These are phyloP conservation scores for Sclerodermus sp. DNA, from an alignment of 2,888 invertebrate genomes.

Conservation along the genomic window DNA sequence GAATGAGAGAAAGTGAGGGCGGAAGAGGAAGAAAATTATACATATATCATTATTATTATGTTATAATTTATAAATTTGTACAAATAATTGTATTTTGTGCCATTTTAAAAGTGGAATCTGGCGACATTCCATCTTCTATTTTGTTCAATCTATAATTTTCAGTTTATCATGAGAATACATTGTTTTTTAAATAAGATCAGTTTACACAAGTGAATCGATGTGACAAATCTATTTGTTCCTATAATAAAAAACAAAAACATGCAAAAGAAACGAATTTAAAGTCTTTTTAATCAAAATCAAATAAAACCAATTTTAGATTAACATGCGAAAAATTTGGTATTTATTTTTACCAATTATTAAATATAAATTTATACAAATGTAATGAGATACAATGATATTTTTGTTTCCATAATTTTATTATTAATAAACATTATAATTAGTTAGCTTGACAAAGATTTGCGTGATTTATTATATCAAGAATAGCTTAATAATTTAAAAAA, in stretches of 20 bases:
- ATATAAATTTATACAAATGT: too few relatives aligned
- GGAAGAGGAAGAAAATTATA: slow-evolving; percentile 12
- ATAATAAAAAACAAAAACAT: slow-evolving; percentile 31
- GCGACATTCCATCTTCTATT: slow-evolving; percentile 15
- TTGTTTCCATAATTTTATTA: neutral
- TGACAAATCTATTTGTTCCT: slow-evolving; percentile 50
- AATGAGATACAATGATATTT: neutral
- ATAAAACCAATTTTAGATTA: slow-evolving; percentile 9
- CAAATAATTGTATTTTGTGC: slow-evolving; percentile 38
- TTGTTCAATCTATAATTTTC: neutral
- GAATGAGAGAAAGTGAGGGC: neutral
- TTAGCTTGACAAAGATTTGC: too few relatives aligned
- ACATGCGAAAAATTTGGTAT: too few relatives aligned
- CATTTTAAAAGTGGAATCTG: slow-evolving; percentile 26
- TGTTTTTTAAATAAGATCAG: slow-evolving; percentile 6
- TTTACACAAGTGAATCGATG: slow-evolving; percentile 38
- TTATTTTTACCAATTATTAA: too few relatives aligned
- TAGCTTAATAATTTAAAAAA: too few relatives aligned
- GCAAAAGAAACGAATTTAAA: too few relatives aligned
- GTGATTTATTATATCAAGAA: too few relatives aligned
- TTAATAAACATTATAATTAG: neutral
- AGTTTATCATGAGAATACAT: too few relatives aligned
- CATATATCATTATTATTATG: slow-evolving; percentile 36
- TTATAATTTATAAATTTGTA: slow-evolving; percentile 36
- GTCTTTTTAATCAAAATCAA: too few relatives aligned